Evolutionary conservation across 2,888 invertebrate species (phyloP).

Genomic region (Pachymerium ferrugineum): DNA sequence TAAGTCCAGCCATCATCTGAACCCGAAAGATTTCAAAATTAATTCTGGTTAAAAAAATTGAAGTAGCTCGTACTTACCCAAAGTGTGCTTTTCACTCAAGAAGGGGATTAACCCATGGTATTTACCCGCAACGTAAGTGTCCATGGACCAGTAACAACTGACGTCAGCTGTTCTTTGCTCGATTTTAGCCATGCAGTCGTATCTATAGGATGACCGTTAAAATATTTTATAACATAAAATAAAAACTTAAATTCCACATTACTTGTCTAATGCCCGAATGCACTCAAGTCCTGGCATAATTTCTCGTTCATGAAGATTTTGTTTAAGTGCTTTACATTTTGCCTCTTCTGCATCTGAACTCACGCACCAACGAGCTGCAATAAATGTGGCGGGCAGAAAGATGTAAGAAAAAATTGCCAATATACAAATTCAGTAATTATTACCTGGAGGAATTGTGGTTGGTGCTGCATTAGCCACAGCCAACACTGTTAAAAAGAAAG

Average conservation of each 20-base stretch:
- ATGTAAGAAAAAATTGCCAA: neutral
- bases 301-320: neutral
- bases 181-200: constrained; percentile 72
- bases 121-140: constrained; percentile 70
- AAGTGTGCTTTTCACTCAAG: constrained; percentile 68
- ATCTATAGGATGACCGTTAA: constrained; percentile 51
- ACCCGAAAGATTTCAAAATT: neutral
- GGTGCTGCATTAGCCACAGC: neutral
- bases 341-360: neutral
- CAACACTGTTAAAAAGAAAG: neutral
- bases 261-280: constrained; percentile 3
- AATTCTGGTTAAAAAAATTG: too few species aligned
- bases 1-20: constrained; percentile 54
- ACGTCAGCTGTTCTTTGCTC: constrained; percentile 73
- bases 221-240: neutral
- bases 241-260: neutral
- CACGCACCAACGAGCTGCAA: neutral
- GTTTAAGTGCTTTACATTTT: constrained; percentile 13
- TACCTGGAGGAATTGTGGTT: neutral
- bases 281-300: neutral
- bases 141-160: constrained; percentile 76
- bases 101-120: constrained; percentile 65
- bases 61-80: constrained; percentile 67
- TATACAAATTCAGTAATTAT: too few species aligned
- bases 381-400: neutral